A percentile compares a stretch with the other conserved stretches of the same genome.
phyloP scores from a whole-genome alignment of 2,888 invertebrate species.

The Leptura quadrifasciata region DNA sequence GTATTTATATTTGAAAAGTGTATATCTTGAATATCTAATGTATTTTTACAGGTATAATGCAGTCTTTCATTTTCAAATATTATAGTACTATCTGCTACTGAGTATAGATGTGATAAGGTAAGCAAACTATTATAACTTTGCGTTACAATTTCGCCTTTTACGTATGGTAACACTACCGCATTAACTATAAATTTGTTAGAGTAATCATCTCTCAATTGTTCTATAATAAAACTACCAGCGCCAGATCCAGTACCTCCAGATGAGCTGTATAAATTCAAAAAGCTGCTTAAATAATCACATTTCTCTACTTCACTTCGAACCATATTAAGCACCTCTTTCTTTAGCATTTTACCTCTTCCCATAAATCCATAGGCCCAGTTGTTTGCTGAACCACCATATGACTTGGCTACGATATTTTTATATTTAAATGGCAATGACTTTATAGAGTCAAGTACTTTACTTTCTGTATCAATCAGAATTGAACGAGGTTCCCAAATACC shows the following conservation, averaged over 20 bases:
- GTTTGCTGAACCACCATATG: conserved; percentile 75
- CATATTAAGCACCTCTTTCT: conserved; percentile 69
- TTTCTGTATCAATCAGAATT: conserved; percentile 75
- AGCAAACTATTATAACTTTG: conserved; percentile 76
- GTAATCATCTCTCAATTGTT: conserved; percentile 72
- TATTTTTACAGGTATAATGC: conserved; percentile 70
- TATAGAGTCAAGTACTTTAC: conserved; percentile 70
- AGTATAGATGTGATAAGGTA: conserved; percentile 73
- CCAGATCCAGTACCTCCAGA: conserved; percentile 77
- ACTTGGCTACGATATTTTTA: conserved; percentile 71
- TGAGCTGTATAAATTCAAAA: conserved; percentile 74
- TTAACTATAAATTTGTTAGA: conserved; percentile 73
- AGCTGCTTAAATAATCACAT: conserved; percentile 71
- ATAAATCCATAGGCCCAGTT: conserved; percentile 77
- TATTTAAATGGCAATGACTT: conserved; percentile 70
- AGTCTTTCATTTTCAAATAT: conserved; percentile 75
- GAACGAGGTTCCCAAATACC: conserved; percentile 72
- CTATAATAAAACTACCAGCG: conserved; percentile 73
- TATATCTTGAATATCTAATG: conserved; percentile 60
- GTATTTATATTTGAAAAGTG: conserved; percentile 73
- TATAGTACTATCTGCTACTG: conserved; percentile 71
- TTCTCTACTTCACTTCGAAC: conserved; percentile 73
- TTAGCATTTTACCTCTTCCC: conserved; percentile 70
- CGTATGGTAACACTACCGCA: conserved; percentile 73
- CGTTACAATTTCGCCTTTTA: conserved; percentile 74